phyloP scores from a whole-genome alignment of 2,888 invertebrate genomes.

The Thereva unica region DNA sequence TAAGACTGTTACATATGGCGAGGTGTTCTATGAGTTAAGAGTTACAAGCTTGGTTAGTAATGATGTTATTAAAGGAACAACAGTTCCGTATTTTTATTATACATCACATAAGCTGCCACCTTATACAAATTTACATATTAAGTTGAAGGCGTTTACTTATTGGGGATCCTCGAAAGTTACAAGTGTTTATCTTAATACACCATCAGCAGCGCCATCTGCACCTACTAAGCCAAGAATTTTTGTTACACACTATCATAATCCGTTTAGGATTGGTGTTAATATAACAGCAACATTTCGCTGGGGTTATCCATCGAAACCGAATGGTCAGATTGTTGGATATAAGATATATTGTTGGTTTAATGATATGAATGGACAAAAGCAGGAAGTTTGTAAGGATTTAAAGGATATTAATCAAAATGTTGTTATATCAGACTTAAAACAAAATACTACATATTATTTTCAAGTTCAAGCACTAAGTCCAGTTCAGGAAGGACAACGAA shows the following conservation, averaged over 20 bases:
- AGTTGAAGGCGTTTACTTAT: constrained; percentile 79
- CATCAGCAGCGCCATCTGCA: constrained; percentile 77
- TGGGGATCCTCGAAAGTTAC: constrained; percentile 78
- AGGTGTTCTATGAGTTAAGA: constrained; percentile 81
- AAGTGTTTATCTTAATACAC: constrained; percentile 69
- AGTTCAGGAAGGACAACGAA: constrained; percentile 74
- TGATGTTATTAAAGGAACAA: constrained; percentile 51
- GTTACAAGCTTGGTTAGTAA: constrained; percentile 51
- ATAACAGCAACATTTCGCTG: constrained; percentile 76
- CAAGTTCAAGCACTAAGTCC: constrained; percentile 78
- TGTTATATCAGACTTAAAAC: constrained; percentile 62
- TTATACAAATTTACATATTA: constrained; percentile 72
- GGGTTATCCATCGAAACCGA: constrained; percentile 73
- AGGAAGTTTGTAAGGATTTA: constrained; percentile 61
- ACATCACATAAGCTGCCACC: constrained; percentile 63
- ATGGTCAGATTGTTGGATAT: constrained; percentile 77
- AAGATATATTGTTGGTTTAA: constrained; percentile 66
- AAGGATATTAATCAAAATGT: constrained; percentile 54
- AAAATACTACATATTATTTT: constrained; percentile 70
- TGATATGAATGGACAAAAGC: constrained; percentile 54
- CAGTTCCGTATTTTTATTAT: constrained; percentile 62
- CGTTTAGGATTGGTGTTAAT: constrained; percentile 46
- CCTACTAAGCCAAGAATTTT: constrained; percentile 77
- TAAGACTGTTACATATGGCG: constrained; percentile 75
- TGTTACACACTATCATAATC: constrained; percentile 62